A percentile compares a stretch with the other conserved stretches of the same genome.
phyloP scores from a whole-genome alignment of 2,797 vertebrate genomes.

The Hyperoplus immaculatus region DNA sequence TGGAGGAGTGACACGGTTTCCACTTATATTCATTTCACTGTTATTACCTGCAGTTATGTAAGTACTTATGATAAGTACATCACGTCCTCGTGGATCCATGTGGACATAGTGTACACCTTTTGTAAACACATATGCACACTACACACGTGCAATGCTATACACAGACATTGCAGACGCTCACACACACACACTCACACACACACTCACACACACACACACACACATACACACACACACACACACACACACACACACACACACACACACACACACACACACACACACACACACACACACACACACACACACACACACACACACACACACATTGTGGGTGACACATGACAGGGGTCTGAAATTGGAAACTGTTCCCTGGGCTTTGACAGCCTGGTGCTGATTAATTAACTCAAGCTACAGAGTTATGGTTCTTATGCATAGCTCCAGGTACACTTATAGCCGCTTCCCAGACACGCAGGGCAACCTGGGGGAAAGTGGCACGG shows the following conservation, averaged over 20 bases:
- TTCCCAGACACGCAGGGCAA: slow-evolving; percentile 37
- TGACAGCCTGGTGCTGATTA: slow-evolving; percentile 68
- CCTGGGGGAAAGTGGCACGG: slow-evolving; percentile 22
- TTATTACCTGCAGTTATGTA: slow-evolving; percentile 66
- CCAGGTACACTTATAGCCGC: slow-evolving; percentile 43
- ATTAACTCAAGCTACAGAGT: slow-evolving; percentile 57
- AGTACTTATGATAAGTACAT: slow-evolving; percentile 32
- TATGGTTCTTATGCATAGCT: slow-evolving; percentile 52
- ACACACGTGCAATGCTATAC: not conserved
- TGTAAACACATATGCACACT: slow-evolving; percentile 27
- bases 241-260: slow-evolving; percentile 13
- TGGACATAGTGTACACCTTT: slow-evolving; percentile 39
- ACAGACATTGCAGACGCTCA: not conserved
- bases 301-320: slow-evolving; percentile 19
- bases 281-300: slow-evolving; percentile 18
- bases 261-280: slow-evolving; percentile 7
- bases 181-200: slow-evolving; percentile 3
- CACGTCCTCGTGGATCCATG: slow-evolving; percentile 35
- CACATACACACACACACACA: slow-evolving; percentile 19
- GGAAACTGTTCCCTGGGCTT: slow-evolving; percentile 54
- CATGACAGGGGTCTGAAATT: slow-evolving; percentile 48
- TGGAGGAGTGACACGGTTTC: slow-evolving; percentile 7
- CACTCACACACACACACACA: slow-evolving; percentile 12
- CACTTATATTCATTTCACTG: slow-evolving; percentile 38
- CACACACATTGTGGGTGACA: not conserved